Percentiles rank a stretch among this genome's conserved stretches.
Conservation (phyloP, 2,113 vertebrate species). For the Podocnemis expansa region DNA sequence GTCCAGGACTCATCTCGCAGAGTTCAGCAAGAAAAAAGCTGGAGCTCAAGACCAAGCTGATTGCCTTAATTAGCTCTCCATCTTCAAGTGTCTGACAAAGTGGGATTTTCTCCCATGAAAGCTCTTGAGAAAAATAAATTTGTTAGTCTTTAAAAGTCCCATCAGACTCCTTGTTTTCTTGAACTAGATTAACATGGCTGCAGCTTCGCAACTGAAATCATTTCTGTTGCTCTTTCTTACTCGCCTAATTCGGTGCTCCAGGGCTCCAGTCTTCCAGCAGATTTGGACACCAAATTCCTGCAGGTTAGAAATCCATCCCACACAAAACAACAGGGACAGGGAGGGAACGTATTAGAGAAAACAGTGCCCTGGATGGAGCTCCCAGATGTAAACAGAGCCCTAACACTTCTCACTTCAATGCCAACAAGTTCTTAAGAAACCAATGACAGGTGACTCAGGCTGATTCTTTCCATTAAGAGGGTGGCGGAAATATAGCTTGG, state of each 20-base stretch:
- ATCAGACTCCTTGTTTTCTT: too few species aligned
- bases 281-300: not conserved
- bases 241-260: not conserved
- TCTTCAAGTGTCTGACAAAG: too few species aligned
- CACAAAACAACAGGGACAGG: not conserved
- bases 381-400: fast-evolving
- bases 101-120: too few species aligned
- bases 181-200: too few species aligned
- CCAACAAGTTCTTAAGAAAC: not conserved
- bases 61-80: not conserved
- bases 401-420: fast-evolving
- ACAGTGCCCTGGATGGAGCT: not conserved
- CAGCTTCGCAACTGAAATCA: not conserved
- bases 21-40: not conserved
- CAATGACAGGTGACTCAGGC: not conserved
- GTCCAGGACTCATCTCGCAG: not conserved
- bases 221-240: not conserved
- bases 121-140: too few species aligned
- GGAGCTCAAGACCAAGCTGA: not conserved
- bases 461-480: fast-evolving
- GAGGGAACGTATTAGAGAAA: not conserved
- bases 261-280: not conserved
- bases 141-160: too few species aligned
- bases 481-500: constrained; percentile 3
- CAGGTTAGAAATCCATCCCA: not conserved